Conservation (phyloP, 2,113 vertebrate species). For the Percopsis transmontana region DNA sequence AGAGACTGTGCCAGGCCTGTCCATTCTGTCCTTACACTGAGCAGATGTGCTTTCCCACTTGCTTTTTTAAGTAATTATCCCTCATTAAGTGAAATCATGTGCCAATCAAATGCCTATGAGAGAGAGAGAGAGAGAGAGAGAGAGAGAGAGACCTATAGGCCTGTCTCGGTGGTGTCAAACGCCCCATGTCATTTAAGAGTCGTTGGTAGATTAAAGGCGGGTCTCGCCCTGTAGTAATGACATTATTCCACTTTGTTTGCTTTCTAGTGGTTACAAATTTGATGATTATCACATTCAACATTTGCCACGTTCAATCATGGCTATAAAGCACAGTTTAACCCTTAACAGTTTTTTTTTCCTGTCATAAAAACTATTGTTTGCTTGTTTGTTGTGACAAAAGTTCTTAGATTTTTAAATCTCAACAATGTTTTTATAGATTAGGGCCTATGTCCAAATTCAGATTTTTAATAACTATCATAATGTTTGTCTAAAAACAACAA, state of each 20-base stretch:
- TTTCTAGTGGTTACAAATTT: conserved; percentile 69
- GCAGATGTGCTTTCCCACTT: conserved; percentile 89
- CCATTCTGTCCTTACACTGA: conserved; percentile 84
- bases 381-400: background rate
- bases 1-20: conserved; percentile 80
- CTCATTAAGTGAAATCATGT: conserved; percentile 97
- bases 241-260: conserved; percentile 63
- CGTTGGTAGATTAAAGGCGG: conserved; percentile 75
- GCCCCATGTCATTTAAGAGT: conserved; percentile 66
- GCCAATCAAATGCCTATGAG: conserved; percentile 94
- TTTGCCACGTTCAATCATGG: conserved; percentile 56
- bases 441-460: background rate
- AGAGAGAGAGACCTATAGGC: conserved; percentile 55
- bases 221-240: conserved; percentile 33
- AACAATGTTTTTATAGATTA: background rate
- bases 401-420: background rate
- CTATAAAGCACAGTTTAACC: conserved; percentile 24
- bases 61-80: conserved; percentile 98
- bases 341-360: background rate
- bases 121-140: conserved; percentile 50
- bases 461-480: background rate
- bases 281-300: conserved; percentile 67
- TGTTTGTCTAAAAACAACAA: background rate
- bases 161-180: conserved; percentile 57
- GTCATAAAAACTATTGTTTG: background rate